Conservation (phyloP, 2,113 vertebrate genomes). For the Erythrolamprus reginae region DNA sequence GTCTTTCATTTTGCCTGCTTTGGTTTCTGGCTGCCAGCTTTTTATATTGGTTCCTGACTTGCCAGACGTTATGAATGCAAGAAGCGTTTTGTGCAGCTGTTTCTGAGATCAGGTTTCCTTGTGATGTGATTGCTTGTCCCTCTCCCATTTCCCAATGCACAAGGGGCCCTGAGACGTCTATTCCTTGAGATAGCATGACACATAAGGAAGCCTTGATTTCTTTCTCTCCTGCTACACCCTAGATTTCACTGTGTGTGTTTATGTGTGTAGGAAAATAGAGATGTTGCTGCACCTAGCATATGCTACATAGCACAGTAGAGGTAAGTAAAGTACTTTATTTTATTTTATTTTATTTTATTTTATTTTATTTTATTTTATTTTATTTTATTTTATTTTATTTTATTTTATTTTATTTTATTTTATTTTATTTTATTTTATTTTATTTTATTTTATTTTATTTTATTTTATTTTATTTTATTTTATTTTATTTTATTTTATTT, state of each 20-base stretch:
- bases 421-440: no score
- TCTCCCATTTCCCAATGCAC: neutral
- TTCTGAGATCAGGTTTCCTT: neutral
- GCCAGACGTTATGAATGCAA: neutral
- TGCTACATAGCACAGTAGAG: neutral
- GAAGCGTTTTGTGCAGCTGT: neutral
- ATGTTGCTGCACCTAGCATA: neutral
- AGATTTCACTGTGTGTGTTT: neutral
- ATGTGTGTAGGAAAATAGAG: neutral
- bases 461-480: no score
- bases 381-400: no score
- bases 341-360: no score
- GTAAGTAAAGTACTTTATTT: neutral
- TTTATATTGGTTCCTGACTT: neutral
- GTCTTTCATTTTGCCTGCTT: neutral
- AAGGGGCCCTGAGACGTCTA: neutral
- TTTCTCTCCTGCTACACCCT: neutral
- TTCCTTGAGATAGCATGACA: neutral
- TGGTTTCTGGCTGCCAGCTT: neutral
- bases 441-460: no score
- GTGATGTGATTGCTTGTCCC: neutral
- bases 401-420: no score
- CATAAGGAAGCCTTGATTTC: neutral
- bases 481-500: no score
- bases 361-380: no score